Evolutionary conservation across 2,113 vertebrate genomes (phyloP).

Genomic region (Cercopithecus mona): DNA sequence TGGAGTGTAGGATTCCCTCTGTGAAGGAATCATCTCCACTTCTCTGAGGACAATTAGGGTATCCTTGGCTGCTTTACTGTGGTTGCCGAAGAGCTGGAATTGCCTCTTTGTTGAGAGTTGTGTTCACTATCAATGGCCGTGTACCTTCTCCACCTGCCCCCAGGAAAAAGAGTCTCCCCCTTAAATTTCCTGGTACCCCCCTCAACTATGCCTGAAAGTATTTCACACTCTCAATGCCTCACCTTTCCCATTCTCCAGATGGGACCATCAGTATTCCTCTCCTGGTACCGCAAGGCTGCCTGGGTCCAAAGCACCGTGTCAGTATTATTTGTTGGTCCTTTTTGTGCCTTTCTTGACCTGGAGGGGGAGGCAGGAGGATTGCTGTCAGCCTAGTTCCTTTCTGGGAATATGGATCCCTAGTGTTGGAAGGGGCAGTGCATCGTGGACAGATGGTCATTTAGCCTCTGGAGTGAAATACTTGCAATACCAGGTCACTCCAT

Average conservation of each 20-base stretch:
- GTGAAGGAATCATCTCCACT: not conserved
- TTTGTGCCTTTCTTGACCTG: slow-evolving; percentile 76
- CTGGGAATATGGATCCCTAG: slow-evolving; percentile 7
- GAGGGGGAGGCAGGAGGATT: slow-evolving; percentile 53
- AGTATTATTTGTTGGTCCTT: slow-evolving; percentile 59
- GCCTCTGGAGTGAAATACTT: not conserved
- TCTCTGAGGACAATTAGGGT: not conserved
- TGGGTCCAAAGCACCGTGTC: slow-evolving; percentile 55
- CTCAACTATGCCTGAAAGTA: slow-evolving; percentile 40
- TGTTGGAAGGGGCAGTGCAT: not conserved
- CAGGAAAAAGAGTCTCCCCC: not conserved
- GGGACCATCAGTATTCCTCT: slow-evolving; percentile 37
- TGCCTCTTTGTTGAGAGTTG: slow-evolving; percentile 4
- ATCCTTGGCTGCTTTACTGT: not conserved
- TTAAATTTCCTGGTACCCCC: not conserved
- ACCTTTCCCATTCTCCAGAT: slow-evolving; percentile 28
- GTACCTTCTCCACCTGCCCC: not conserved
- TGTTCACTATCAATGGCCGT: not conserved
- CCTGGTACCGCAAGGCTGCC: slow-evolving; percentile 62
- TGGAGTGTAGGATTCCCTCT: not conserved
- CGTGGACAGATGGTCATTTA: not conserved
- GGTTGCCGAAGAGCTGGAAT: not conserved
- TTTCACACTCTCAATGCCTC: slow-evolving; percentile 45
- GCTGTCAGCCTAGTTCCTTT: slow-evolving; percentile 5
- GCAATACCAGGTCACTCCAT: not conserved